Percentiles rank a stretch among this genome's conserved stretches.
phyloP scores from a whole-genome alignment of 2,797 vertebrate species.

The Lacerta bilineata region DNA sequence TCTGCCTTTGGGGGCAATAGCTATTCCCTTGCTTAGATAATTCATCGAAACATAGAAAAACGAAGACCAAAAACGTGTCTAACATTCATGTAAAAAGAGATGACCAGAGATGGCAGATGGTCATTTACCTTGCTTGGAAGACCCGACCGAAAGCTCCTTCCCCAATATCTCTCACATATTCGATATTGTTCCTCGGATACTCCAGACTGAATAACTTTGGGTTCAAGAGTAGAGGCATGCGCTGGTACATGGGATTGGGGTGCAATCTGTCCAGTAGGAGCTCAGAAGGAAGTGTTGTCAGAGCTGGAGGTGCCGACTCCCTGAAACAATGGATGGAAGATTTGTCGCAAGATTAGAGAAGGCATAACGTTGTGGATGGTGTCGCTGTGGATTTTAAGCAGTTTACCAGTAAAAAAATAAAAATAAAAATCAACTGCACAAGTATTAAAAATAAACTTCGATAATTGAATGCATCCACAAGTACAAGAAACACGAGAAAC shows the following conservation, averaged over 20 bases:
- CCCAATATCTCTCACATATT: conserved; percentile 97
- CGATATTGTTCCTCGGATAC: conserved; percentile 97
- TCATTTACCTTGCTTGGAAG: conserved; percentile 93
- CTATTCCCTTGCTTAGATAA: neutral
- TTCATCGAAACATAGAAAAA: neutral
- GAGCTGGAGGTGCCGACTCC: conserved; percentile 86
- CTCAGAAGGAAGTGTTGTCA: conserved; percentile 93
- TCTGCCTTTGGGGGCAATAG: neutral
- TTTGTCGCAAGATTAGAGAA: fast-evolving
- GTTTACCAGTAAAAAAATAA: too few relatives aligned
- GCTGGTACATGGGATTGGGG: conserved; percentile 98
- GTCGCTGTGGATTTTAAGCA: too few relatives aligned
- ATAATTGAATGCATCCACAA: too few relatives aligned
- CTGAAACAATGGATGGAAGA: conserved; percentile 65
- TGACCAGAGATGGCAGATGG: neutral
- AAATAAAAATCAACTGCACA: too few relatives aligned
- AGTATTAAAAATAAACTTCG: too few relatives aligned
- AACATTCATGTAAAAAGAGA: neutral
- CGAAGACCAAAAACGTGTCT: too few relatives aligned
- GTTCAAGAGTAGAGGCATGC: conserved; percentile 94
- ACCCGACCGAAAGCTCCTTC: conserved; percentile 98
- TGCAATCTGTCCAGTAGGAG: conserved; percentile 94
- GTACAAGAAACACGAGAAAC: too few relatives aligned
- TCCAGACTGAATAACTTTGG: conserved; percentile 94
- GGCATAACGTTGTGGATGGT: too few relatives aligned